These are phyloP conservation scores for Noctua janthina DNA, from an alignment of 2,888 invertebrate species.

Conservation along the genomic window DNA sequence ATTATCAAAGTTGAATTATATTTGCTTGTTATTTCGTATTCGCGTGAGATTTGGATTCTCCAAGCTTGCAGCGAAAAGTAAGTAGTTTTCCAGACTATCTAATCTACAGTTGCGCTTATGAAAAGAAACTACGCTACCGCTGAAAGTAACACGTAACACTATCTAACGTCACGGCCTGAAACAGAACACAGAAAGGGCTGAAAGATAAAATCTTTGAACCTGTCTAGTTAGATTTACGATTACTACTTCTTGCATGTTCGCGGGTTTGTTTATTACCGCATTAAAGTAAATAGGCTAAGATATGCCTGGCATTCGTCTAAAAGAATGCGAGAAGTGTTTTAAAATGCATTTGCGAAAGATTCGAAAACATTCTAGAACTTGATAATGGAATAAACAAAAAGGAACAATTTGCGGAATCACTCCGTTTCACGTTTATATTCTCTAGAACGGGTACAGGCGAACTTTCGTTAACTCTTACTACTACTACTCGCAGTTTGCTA, in stretches of 20 bases:
- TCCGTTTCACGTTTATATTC: slow-evolving; percentile 38
- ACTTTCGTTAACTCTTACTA: slow-evolving; percentile 39
- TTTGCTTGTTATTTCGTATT: neutral
- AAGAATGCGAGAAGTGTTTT: slow-evolving; percentile 47
- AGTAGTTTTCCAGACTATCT: neutral
- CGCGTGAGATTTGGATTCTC: neutral
- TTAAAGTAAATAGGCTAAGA: slow-evolving; percentile 56
- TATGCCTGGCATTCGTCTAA: slow-evolving; percentile 45
- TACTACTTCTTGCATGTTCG: slow-evolving; percentile 54
- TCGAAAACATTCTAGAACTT: slow-evolving; percentile 28
- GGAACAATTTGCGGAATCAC: slow-evolving; percentile 31
- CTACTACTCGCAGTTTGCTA: slow-evolving; percentile 46
- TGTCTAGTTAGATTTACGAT: slow-evolving; percentile 59
- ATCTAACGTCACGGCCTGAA: slow-evolving; percentile 32
- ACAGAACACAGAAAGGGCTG: slow-evolving; percentile 52
- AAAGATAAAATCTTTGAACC: slow-evolving; percentile 57
- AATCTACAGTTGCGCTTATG: slow-evolving; percentile 18
- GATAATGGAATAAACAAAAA: slow-evolving; percentile 18
- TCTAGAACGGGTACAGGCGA: slow-evolving; percentile 21
- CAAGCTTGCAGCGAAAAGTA: neutral
- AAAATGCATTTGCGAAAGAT: slow-evolving; percentile 23
- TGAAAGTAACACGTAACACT: slow-evolving; percentile 49
- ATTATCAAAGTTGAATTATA: neutral
- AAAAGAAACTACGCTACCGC: slow-evolving; percentile 6
- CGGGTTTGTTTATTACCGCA: slow-evolving; percentile 54